Base-by-base conservation (phyloP, 2,113 vertebrate genomes). In the Setophaga coronata region DNA sequence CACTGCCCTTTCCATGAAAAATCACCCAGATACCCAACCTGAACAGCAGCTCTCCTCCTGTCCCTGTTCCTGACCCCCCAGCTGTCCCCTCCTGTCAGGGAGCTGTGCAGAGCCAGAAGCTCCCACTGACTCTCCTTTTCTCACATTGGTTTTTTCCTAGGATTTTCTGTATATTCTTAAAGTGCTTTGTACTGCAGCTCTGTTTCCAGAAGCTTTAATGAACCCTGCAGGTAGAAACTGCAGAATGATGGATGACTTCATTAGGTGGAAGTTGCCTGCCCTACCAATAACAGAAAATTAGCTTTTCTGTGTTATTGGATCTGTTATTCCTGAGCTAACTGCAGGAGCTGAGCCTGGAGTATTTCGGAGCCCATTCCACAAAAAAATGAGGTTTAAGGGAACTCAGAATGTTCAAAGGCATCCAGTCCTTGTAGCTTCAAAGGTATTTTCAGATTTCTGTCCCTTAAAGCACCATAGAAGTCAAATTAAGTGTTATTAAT, bases 351-450 rank as follows among this genome's bases (percentile, higher is more conserved):
- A 84, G 48, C 76, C 34, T 2, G 11, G n/a, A 10, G 29, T 5
- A 0, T 77, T 81, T 18, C 10, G 7, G 73, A 87, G 66, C 53
- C 65, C 8, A 0, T 18, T 10, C 43, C 36, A 10, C 60, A 48
- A 43, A 48, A 43, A 73, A 50, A 15, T 2, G 33, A 64, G 82
- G 14, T 45, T 38, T 64, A 2, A 51, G 57, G 60, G 40, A 45
- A 2, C 23, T 24, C 4, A 1, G 33, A 54, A 1, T 0, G 0
- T 62, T 65, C n/a, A n/a, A 38, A 87, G 57, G 3, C n/a, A 4
- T 60, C 47, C 40, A 29, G n/a, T 16, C 54, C 71, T 62, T 57
- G 42, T 10, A 7, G 38, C 25, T 36, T 77, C 28, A 23, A 47
- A 51, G 26, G 3, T 43, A 2, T 83, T 94, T 83, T 50, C 48